These are phyloP conservation scores for Nettapus auritus DNA, from an alignment of 2,113 vertebrate species.

Conservation along the genomic window DNA sequence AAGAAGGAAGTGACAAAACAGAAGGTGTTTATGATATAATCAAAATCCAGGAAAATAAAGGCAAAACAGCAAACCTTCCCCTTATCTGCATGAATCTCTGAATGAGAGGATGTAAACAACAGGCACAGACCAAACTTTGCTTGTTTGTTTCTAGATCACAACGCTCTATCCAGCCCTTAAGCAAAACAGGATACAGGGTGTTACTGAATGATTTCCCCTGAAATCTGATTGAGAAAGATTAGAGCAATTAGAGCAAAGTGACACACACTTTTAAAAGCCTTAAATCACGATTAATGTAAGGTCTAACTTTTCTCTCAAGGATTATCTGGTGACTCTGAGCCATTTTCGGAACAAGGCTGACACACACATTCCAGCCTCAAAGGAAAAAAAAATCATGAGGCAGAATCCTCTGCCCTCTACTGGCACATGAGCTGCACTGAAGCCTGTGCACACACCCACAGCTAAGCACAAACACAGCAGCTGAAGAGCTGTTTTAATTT, in stretches of 20 bases:
- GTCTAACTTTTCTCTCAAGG: slow-evolving; percentile 30
- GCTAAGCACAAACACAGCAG: not conserved
- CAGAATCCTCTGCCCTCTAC: slow-evolving; percentile 69
- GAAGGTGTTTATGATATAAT: slow-evolving; percentile 29
- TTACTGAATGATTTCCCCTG: slow-evolving; percentile 65
- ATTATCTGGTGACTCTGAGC: not conserved
- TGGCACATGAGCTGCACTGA: not conserved
- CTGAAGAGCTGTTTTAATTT: not conserved
- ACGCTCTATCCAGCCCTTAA: not conserved
- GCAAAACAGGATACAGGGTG: slow-evolving; percentile 68
- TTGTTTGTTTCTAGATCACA: slow-evolving; percentile 42
- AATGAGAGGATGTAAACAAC: slow-evolving; percentile 59
- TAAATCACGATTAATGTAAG: slow-evolving; percentile 42
- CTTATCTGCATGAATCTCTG: slow-evolving; percentile 45
- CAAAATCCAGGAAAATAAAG: slow-evolving; percentile 44
- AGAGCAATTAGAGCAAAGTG: slow-evolving; percentile 53
- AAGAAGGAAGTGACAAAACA: slow-evolving; percentile 47
- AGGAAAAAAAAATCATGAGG: not conserved
- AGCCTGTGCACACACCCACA: not conserved
- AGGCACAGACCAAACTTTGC: slow-evolving; percentile 1
- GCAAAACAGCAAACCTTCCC: slow-evolving; percentile 37
- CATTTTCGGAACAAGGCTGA: slow-evolving; percentile 4
- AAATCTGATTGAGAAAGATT: slow-evolving; percentile 64
- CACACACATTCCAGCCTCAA: not conserved
- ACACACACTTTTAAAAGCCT: slow-evolving; percentile 28